These are phyloP conservation scores for Cephus nigrinus DNA, from an alignment of 2,888 invertebrate species.

Conservation along the genomic window DNA sequence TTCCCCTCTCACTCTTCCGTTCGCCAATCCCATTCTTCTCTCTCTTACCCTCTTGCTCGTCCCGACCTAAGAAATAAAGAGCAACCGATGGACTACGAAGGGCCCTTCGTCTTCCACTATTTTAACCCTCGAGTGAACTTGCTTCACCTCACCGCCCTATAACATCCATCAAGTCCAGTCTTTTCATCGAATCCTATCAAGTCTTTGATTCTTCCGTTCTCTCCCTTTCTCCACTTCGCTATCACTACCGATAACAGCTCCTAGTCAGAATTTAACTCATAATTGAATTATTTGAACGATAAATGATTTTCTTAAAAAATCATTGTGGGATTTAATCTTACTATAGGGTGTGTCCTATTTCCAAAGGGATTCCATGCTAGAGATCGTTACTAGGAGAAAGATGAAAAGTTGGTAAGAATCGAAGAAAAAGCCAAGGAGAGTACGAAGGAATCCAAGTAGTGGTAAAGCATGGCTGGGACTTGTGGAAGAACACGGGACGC, in stretches of 20 bases:
- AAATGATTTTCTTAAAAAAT: too few species aligned
- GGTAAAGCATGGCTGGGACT: slow-evolving; percentile 4
- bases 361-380: too few species aligned
- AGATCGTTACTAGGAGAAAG: too few species aligned
- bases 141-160: slow-evolving; percentile 24
- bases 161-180: slow-evolving; percentile 36
- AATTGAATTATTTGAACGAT: too few species aligned
- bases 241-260: too few species aligned
- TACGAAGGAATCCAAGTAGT: too few species aligned
- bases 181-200: slow-evolving; percentile 32
- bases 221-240: neutral
- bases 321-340: too few species aligned
- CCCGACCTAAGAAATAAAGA: slow-evolving; percentile 52
- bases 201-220: slow-evolving; percentile 23
- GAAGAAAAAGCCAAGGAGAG: too few species aligned
- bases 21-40: slow-evolving; percentile 10
- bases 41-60: slow-evolving; percentile 28
- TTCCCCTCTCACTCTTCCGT: too few species aligned
- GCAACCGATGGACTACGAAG: slow-evolving; percentile 51
- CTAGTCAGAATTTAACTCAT: too few species aligned
- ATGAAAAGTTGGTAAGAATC: too few species aligned
- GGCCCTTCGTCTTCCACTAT: slow-evolving; percentile 52
- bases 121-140: slow-evolving; percentile 43
- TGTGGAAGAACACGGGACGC: slow-evolving; percentile 37
- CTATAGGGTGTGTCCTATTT: too few species aligned